Percentiles rank a stretch among this genome's conserved stretches.
phyloP scores from a whole-genome alignment of 2,113 vertebrate genomes.

The Charadrius vociferus region DNA sequence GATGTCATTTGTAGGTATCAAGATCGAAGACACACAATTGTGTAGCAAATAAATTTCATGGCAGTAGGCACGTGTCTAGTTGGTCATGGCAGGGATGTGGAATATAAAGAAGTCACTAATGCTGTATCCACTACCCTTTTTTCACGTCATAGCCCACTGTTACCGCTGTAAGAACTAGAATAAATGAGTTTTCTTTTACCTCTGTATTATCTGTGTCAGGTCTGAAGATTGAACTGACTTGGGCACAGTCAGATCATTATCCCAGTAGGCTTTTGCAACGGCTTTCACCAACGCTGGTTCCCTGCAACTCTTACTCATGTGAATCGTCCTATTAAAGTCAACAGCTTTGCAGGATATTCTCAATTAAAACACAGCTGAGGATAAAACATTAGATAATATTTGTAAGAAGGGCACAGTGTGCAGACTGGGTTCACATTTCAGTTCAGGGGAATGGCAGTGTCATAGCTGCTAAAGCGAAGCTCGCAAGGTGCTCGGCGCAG shows the following conservation, averaged over 20 bases:
- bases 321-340: background rate
- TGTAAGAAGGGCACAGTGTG: background rate
- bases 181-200: background rate
- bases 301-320: background rate
- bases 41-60: background rate
- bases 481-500: background rate
- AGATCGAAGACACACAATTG: background rate
- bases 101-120: background rate
- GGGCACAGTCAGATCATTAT: background rate
- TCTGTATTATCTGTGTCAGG: background rate
- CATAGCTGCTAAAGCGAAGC: background rate
- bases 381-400: background rate
- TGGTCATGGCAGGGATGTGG: background rate
- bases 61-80: background rate
- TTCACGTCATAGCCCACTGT: background rate
- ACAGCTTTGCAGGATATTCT: background rate
- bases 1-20: background rate
- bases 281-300: background rate
- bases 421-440: background rate
- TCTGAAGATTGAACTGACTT: background rate
- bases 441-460: background rate
- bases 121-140: background rate
- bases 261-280: background rate
- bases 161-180: background rate
- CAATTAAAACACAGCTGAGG: constrained; percentile 1